Evolutionary conservation across 1,140 invertebrate genomes (phyloP).

Genomic region (Venturia canescens): DNA sequence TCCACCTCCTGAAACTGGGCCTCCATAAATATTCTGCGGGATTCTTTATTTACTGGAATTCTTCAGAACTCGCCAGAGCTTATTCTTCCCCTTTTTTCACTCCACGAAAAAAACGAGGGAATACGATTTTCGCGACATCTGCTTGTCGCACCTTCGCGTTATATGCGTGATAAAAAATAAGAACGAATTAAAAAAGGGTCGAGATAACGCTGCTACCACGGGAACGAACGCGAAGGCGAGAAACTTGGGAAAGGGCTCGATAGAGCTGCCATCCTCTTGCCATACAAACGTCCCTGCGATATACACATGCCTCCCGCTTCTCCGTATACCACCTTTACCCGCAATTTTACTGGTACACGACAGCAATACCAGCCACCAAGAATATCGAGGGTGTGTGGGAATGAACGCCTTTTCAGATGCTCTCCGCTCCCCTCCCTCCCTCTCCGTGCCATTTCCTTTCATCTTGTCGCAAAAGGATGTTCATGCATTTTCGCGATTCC

Average conservation of each 20-base stretch:
- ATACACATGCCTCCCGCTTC: conserved; percentile 61
- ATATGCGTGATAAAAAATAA: conserved; percentile 16
- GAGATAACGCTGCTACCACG: conserved; percentile 13
- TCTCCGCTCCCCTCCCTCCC: conserved; percentile 2
- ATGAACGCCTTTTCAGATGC: conserved; percentile 23
- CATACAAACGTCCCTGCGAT: conserved; percentile 73
- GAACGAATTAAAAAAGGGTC: conserved; percentile 21
- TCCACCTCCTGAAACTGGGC: conserved; percentile 18
- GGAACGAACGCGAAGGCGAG: conserved; percentile 54
- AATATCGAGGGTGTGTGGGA: conserved; percentile 44
- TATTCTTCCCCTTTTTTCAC: background rate
- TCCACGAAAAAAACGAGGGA: conserved; percentile 46
- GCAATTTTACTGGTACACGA: conserved; percentile 35
- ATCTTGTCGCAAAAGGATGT: conserved; percentile 7
- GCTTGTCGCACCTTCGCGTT: conserved; percentile 50
- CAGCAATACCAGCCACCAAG: conserved; percentile 41
- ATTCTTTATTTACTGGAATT: conserved; percentile 25
- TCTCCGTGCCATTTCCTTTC: background rate
- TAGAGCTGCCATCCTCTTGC: conserved; percentile 75
- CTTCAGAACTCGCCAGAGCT: conserved; percentile 20
- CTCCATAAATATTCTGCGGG: conserved; percentile 28
- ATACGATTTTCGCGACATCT: conserved; percentile 53
- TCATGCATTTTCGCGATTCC: conserved; percentile 36
- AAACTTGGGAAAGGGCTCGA: conserved; percentile 61
- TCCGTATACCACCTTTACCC: conserved; percentile 58